These are phyloP conservation scores for Cavia aperea DNA, from an alignment of 2,113 vertebrate species.

Conservation along the genomic window DNA sequence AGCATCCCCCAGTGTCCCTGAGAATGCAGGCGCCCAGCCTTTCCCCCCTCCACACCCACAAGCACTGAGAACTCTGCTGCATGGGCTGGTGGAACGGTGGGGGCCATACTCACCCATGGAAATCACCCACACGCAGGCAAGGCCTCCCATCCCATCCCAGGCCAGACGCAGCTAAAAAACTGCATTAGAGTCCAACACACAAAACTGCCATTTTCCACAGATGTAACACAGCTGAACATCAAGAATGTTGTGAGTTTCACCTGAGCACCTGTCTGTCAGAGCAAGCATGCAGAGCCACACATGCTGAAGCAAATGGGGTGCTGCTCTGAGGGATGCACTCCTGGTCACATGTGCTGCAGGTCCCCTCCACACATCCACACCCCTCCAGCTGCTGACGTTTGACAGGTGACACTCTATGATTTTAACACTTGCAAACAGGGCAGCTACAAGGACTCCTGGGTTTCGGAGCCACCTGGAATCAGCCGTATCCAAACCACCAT, in stretches of 20 bases:
- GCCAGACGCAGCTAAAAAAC: background rate
- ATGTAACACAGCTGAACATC: slow-evolving; percentile 5
- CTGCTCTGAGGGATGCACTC: background rate
- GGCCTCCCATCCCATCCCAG: background rate
- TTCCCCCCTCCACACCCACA: background rate
- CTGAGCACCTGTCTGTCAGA: background rate
- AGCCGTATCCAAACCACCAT: background rate
- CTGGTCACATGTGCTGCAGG: background rate
- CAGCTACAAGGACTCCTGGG: background rate
- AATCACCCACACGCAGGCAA: background rate
- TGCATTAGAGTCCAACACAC: background rate
- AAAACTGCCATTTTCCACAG: background rate
- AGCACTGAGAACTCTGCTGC: background rate
- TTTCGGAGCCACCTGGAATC: background rate
- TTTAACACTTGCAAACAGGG: slow-evolving; percentile 1
- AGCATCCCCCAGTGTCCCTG: background rate
- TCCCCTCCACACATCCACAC: background rate
- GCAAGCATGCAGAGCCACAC: background rate
- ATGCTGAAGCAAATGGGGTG: background rate
- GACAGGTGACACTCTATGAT: background rate
- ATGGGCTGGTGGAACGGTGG: background rate
- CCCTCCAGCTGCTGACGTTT: background rate
- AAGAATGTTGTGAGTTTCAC: background rate
- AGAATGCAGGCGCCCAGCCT: background rate
- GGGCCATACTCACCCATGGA: rapidly evolving